Conservation (phyloP, 2,113 vertebrate species). For the Macrotis lagotis region DNA sequence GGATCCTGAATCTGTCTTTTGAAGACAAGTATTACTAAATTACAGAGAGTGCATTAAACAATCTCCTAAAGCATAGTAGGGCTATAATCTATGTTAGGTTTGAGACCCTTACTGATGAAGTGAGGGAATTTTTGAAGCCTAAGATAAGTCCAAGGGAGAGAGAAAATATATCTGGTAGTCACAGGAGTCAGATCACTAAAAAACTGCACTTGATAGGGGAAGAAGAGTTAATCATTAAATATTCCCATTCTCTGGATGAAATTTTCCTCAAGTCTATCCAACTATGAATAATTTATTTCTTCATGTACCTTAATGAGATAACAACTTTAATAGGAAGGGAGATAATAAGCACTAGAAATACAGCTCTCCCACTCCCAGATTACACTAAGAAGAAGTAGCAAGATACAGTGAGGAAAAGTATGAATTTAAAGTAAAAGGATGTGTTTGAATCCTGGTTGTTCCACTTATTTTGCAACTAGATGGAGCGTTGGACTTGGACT, state of each 20-base stretch:
- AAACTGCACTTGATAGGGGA: neutral
- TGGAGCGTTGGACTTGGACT: too few relatives aligned
- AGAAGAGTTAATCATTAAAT: neutral
- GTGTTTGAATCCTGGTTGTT: neutral
- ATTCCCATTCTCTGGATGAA: neutral
- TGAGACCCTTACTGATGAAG: neutral
- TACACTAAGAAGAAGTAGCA: too few relatives aligned
- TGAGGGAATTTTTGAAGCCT: neutral
- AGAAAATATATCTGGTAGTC: neutral
- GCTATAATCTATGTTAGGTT: neutral
- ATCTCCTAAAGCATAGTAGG: neutral
- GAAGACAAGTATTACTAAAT: neutral
- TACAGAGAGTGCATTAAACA: neutral
- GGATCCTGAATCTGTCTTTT: neutral
- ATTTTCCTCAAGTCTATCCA: neutral
- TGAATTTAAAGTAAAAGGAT: too few relatives aligned
- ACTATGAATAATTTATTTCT: neutral
- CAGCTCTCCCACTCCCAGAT: too few relatives aligned
- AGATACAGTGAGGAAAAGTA: too few relatives aligned
- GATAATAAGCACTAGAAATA: neutral
- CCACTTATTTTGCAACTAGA: too few relatives aligned
- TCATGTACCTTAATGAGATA: neutral
- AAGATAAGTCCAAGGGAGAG: neutral
- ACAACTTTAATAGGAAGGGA: neutral
- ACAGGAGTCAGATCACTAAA: neutral